Conservation (phyloP, 2,797 vertebrate species). For the Pseudochirops cupreus region DNA sequence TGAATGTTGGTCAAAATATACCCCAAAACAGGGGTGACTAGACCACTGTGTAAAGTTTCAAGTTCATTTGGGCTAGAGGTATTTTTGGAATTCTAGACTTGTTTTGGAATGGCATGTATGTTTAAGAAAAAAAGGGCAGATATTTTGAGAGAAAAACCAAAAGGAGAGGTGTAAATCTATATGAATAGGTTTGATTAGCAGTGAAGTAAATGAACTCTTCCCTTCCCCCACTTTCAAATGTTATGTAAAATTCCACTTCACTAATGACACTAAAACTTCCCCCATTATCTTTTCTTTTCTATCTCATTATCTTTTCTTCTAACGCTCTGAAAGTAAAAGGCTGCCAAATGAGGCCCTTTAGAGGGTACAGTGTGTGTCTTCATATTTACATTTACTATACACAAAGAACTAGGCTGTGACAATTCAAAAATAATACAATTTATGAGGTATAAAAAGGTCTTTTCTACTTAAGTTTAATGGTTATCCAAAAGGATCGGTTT, state of each 20-base stretch:
- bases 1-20: not conserved
- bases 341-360: slow-evolving; percentile 17
- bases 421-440: slow-evolving; percentile 70
- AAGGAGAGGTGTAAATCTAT: not conserved
- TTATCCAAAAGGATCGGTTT: slow-evolving; percentile 26
- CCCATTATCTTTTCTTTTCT: not conserved
- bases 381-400: slow-evolving; percentile 55
- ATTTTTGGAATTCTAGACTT: slow-evolving; percentile 40
- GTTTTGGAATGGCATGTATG: slow-evolving; percentile 29
- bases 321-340: not conserved
- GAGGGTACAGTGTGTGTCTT: slow-evolving; percentile 34
- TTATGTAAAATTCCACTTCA: slow-evolving; percentile 48
- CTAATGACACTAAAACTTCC: not conserved
- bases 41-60: not conserved
- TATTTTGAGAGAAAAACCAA: slow-evolving; percentile 53
- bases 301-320: slow-evolving; percentile 39
- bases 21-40: slow-evolving; percentile 36
- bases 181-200: slow-evolving; percentile 6
- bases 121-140: slow-evolving; percentile 39
- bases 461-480: slow-evolving; percentile 73
- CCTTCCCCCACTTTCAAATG: slow-evolving; percentile 14
- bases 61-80: not conserved
- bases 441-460: slow-evolving; percentile 75
- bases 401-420: slow-evolving; percentile 63
- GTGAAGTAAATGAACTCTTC: slow-evolving; percentile 27